A percentile compares a stretch with the other conserved stretches of the same genome.
These are phyloP conservation scores for Nerophis ophidion DNA, from an alignment of 2,113 vertebrate genomes.

Conservation along the genomic window DNA sequence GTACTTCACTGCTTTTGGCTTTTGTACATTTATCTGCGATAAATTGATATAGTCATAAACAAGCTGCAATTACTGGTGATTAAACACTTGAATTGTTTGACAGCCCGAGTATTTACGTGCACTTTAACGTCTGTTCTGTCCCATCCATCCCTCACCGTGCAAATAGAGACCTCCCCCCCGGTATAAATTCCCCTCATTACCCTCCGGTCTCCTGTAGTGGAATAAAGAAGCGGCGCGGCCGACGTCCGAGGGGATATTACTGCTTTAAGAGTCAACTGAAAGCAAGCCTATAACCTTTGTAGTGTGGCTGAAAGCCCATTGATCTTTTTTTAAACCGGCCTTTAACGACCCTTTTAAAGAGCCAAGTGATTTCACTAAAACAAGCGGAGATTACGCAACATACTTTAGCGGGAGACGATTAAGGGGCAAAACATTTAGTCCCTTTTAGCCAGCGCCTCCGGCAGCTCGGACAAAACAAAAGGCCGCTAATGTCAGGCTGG, in stretches of 20 bases:
- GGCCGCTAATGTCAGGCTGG: neutral
- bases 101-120: no score
- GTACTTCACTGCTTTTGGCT: no score
- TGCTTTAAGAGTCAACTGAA: neutral
- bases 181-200: no score
- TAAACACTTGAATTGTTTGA: no score
- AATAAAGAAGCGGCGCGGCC: neutral
- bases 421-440: neutral
- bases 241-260: neutral
- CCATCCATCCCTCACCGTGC: no score
- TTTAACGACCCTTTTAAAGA: neutral
- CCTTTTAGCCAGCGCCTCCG: neutral
- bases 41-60: no score
- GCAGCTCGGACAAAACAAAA: slow-evolving; percentile 1
- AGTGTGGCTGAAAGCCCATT: neutral
- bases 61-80: no score
- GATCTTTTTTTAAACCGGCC: neutral
- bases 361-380: neutral
- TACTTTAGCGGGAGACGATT: neutral
- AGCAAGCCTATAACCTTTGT: neutral
- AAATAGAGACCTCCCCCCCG: no score
- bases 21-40: no score
- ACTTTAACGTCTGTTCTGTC: no score
- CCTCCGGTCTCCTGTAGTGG: no score
- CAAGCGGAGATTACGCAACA: neutral